These are phyloP conservation scores for Bombus waltoni DNA, from an alignment of 1,140 invertebrate genomes.

Conservation along the genomic window DNA sequence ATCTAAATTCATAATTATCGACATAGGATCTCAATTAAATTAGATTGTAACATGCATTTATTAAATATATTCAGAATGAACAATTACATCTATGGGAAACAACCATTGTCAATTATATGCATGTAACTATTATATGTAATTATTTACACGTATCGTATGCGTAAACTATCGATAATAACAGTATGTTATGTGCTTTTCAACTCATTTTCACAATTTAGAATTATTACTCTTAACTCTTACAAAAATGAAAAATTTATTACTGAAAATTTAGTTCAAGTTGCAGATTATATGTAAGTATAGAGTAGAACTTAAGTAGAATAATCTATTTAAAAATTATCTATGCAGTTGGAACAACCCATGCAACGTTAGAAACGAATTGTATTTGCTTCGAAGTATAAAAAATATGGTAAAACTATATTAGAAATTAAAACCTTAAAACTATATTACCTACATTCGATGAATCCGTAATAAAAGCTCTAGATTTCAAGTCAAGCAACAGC, in stretches of 20 bases:
- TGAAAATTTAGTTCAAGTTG: too few species aligned
- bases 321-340: neutral
- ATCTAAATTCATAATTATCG: too few species aligned
- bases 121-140: neutral
- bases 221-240: too few species aligned
- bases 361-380: neutral
- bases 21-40: neutral
- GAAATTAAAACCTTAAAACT: neutral
- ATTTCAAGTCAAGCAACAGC: neutral
- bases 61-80: neutral
- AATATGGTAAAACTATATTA: neutral
- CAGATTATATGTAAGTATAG: too few species aligned
- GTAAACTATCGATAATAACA: neutral
- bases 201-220: neutral
- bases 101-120: neutral
- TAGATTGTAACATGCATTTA: neutral
- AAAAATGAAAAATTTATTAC: too few species aligned
- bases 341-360: neutral
- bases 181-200: too few species aligned
- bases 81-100: neutral
- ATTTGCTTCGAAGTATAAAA: neutral
- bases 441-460: constrained; percentile 15
- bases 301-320: too few species aligned
- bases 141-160: too few species aligned
- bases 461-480: neutral